phyloP scores from a whole-genome alignment of 2,113 vertebrate species.

The Ahaetulla prasina region DNA sequence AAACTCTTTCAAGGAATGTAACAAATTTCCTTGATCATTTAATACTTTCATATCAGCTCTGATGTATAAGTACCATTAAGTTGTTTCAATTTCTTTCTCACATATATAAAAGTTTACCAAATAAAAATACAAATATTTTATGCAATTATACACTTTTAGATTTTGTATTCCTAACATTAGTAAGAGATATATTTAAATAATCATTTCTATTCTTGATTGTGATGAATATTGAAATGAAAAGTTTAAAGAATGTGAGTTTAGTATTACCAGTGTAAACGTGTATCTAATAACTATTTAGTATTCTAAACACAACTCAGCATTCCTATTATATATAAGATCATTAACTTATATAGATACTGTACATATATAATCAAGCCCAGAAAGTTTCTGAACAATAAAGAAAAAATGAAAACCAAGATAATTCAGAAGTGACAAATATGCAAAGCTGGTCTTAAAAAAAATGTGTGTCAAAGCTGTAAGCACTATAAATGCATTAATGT shows the following conservation, averaged over 20 bases:
- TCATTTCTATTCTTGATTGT: slow-evolving; percentile 23
- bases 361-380: slow-evolving; percentile 15
- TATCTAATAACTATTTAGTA: slow-evolving; percentile 10
- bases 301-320: slow-evolving; percentile 31
- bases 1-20: neutral
- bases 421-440: slow-evolving; percentile 26
- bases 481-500: slow-evolving; percentile 22
- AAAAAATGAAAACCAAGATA: slow-evolving; percentile 15
- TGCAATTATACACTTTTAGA: slow-evolving; percentile 23
- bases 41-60: neutral
- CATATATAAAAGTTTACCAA: slow-evolving; percentile 5
- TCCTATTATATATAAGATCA: slow-evolving; percentile 43
- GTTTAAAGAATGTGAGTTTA: slow-evolving; percentile 30
- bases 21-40: fast-evolving
- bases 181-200: slow-evolving; percentile 42
- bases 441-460: slow-evolving; percentile 1
- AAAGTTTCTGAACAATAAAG: neutral
- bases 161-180: neutral
- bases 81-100: neutral
- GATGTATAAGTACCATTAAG: neutral
- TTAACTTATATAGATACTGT: slow-evolving; percentile 42
- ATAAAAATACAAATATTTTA: neutral
- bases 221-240: slow-evolving; percentile 2
- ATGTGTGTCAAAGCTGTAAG: slow-evolving; percentile 9
- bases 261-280: neutral